These are phyloP conservation scores for Chamaetylas fuelleborni DNA, from an alignment of 2,113 vertebrate genomes.

Conservation along the genomic window DNA sequence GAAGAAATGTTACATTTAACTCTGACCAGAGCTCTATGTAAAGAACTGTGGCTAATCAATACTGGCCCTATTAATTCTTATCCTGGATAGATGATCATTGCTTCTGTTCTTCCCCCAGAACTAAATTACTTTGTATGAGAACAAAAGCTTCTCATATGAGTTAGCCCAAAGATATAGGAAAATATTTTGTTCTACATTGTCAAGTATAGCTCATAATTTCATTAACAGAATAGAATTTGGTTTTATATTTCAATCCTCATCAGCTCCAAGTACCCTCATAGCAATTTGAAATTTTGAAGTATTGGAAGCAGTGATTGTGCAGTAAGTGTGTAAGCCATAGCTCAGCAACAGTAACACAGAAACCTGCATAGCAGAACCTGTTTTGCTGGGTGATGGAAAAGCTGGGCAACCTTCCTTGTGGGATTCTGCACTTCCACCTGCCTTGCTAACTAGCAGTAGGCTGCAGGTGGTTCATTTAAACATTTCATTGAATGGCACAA, in stretches of 20 bases:
- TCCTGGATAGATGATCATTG: conserved; percentile 55
- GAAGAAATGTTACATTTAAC: conserved; percentile 68
- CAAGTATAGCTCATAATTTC: conserved; percentile 24
- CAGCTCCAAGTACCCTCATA: not conserved
- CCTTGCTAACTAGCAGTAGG: not conserved
- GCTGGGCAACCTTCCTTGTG: not conserved
- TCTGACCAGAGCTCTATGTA: conserved; percentile 43
- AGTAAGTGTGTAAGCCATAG: not conserved
- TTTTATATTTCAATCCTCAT: conserved; percentile 22
- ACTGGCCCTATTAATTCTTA: conserved; percentile 71
- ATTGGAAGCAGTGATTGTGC: not conserved
- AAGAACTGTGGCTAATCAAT: conserved; percentile 68
- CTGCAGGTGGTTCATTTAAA: conserved; percentile 10
- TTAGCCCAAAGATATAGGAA: conserved; percentile 42
- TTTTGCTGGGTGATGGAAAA: not conserved
- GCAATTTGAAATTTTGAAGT: conserved; percentile 11
- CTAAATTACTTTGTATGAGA: conserved; percentile 71
- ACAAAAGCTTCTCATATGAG: conserved; percentile 40
- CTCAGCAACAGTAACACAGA: not conserved
- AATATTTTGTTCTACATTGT: conserved; percentile 50
- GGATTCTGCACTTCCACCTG: not conserved
- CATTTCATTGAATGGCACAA: not conserved
- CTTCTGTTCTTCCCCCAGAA: conserved; percentile 57
- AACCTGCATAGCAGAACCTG: not conserved
- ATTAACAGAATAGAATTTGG: conserved; percentile 32